These are phyloP conservation scores for Neoaliturus tenellus DNA, from an alignment of 2,888 invertebrate species.

Conservation along the genomic window DNA sequence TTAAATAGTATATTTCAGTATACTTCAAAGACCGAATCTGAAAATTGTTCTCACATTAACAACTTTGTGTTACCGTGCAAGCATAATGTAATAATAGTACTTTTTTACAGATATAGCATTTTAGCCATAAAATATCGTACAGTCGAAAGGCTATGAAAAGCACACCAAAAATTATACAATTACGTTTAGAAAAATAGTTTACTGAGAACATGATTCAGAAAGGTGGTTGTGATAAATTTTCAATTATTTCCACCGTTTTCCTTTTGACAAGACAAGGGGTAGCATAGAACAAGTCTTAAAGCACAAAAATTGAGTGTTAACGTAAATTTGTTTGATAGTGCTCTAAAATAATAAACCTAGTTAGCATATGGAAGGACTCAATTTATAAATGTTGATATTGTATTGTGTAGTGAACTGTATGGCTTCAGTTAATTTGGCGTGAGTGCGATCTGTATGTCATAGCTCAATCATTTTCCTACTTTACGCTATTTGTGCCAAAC, in stretches of 20 bases:
- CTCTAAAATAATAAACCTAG: slow-evolving; percentile 49
- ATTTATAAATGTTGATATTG: slow-evolving; percentile 53
- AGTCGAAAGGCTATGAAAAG: not conserved
- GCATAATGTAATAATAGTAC: not conserved
- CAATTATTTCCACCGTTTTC: slow-evolving; percentile 13
- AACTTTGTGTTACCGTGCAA: not conserved
- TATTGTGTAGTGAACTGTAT: slow-evolving; percentile 41
- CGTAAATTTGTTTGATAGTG: slow-evolving; percentile 46
- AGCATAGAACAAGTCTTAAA: slow-evolving; percentile 48
- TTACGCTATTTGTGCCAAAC: slow-evolving; percentile 45
- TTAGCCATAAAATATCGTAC: not conserved
- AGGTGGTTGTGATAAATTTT: slow-evolving; percentile 44
- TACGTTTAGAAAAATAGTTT: slow-evolving; percentile 7
- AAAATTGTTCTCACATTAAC: not conserved
- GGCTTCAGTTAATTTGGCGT: not conserved
- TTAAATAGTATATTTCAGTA: not conserved
- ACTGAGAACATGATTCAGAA: not conserved
- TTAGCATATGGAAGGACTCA: slow-evolving; percentile 38
- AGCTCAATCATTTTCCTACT: slow-evolving; percentile 47
- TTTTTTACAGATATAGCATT: not conserved
- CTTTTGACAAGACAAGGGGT: slow-evolving; percentile 30
- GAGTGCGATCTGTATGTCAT: slow-evolving; percentile 22
- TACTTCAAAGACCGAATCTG: not conserved
- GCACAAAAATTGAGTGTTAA: slow-evolving; percentile 54
- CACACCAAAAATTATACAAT: not conserved